phyloP scores from a whole-genome alignment of 2,888 invertebrate species.

The Sesia apiformis region DNA sequence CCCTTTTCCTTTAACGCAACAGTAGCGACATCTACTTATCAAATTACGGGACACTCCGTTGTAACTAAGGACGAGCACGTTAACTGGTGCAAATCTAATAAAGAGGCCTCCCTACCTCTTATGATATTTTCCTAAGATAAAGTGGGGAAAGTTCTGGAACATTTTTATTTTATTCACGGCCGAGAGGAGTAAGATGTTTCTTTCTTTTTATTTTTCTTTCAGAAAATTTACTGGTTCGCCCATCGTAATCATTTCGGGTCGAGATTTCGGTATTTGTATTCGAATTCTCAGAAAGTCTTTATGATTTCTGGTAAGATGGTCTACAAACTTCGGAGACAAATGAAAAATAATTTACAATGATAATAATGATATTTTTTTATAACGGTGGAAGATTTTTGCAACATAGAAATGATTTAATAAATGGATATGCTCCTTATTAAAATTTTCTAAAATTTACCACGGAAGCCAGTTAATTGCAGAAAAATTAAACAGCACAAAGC shows the following conservation, averaged over 20 bases:
- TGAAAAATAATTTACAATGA: too few species aligned
- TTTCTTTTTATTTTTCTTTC: not conserved
- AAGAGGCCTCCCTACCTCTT: conserved; percentile 1
- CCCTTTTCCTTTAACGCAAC: not conserved
- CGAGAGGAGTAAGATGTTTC: not conserved
- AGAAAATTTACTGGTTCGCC: not conserved
- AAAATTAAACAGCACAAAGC: too few species aligned
- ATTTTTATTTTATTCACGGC: conserved; percentile 4
- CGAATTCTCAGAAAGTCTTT: too few species aligned
- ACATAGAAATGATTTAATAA: too few species aligned
- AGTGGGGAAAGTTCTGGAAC: conserved; percentile 1
- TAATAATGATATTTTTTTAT: too few species aligned
- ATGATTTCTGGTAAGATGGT: too few species aligned
- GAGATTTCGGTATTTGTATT: too few species aligned
- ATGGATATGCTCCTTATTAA: too few species aligned
- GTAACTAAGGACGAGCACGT: conserved; percentile 1
- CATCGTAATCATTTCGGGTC: not conserved
- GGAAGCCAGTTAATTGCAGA: too few species aligned
- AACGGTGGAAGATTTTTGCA: too few species aligned
- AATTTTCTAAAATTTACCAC: too few species aligned
- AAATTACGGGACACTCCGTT: conserved; percentile 1
- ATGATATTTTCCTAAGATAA: conserved; percentile 6
- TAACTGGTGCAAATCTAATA: conserved; percentile 7
- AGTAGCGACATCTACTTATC: conserved; percentile 2
- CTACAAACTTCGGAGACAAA: too few species aligned